Evolutionary conservation across 2,113 vertebrate species (phyloP), one percentile per base, ranked within the genome.

Genomic region (Martes martes): DNA sequence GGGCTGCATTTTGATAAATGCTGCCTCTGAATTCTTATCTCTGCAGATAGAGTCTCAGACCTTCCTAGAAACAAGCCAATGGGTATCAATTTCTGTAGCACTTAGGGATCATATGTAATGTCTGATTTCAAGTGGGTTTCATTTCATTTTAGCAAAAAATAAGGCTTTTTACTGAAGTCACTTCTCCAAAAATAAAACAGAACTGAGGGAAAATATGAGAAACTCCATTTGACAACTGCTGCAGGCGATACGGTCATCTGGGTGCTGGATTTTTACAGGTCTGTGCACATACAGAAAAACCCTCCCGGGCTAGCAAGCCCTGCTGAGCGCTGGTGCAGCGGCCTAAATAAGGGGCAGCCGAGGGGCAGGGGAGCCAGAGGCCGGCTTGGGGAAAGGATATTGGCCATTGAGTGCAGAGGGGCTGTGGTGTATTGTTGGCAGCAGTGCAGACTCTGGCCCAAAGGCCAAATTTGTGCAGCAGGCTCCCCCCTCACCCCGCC

Each of bases 121-220:
- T 24, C 21, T 2, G 0, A 78, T 85, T 91, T 91, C 26, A 87
- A 69, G 76, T 42, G 47, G 47, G 33, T 80, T 95, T 91, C 71
- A 78, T 85, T 80, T 95, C 28, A 74, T 69, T 87, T 85, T 80
- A 63, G 36, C 14, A 74, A 95, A 93, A 93, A 65, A 69, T 33
- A 93, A 94, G 33, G 2, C 33, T 91, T 82, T 96, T 81, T 21
- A 42, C 5, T 87, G 80, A 57, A 42, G 31, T 57, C 6, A 39
- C 11, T 95, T 86, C 84, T 59, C 87, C 16, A 94, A 76, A 90
- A 57, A 79, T 90, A 89, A 79, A 90, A 90, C 4, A 23, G 74
- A 94, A 96, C 42, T 5, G 33, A 81, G 74, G 81, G 50, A 42
- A 92, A 88, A 91, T 45, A 78, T 4, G 10, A 55, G 61, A 50